Conservation (phyloP, 2,113 vertebrate genomes). For the Anolis carolinensis region DNA sequence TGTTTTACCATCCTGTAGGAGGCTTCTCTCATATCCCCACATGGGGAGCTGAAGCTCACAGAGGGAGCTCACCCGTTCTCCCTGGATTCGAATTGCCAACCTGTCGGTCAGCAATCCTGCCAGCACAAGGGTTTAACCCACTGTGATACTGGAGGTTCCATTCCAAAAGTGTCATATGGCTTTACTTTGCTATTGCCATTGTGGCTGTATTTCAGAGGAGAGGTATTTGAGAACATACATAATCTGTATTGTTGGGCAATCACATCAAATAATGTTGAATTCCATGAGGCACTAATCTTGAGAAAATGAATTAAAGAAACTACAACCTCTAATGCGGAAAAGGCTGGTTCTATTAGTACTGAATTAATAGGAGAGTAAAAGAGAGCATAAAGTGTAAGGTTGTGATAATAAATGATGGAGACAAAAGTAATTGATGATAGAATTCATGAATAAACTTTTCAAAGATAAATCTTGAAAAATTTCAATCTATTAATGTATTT, state of each 20-base stretch:
- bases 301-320: constrained; percentile 95
- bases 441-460: constrained; percentile 40
- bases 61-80: too few species aligned
- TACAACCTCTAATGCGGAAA: constrained; percentile 90
- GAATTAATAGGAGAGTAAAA: constrained; percentile 74
- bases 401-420: constrained; percentile 79
- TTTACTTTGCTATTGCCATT: constrained; percentile 92
- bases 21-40: too few species aligned
- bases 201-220: constrained; percentile 88
- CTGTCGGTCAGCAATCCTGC: too few species aligned
- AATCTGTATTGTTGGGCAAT: constrained; percentile 95
- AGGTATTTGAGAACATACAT: constrained; percentile 89
- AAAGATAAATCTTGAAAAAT: constrained; percentile 12
- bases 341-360: constrained; percentile 82
- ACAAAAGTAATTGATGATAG: constrained; percentile 63
- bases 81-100: too few species aligned
- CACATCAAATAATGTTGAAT: constrained; percentile 90
- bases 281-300: constrained; percentile 90
- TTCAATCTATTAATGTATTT: neutral
- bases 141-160: too few species aligned
- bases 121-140: too few species aligned
- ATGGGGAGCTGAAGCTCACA: too few species aligned
- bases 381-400: constrained; percentile 76
- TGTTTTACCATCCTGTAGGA: too few species aligned
- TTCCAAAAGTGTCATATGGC: constrained; percentile 79